A percentile compares a stretch with the other conserved stretches of the same genome.
phyloP scores from a whole-genome alignment of 2,797 vertebrate species.

The Martes flavigula region DNA sequence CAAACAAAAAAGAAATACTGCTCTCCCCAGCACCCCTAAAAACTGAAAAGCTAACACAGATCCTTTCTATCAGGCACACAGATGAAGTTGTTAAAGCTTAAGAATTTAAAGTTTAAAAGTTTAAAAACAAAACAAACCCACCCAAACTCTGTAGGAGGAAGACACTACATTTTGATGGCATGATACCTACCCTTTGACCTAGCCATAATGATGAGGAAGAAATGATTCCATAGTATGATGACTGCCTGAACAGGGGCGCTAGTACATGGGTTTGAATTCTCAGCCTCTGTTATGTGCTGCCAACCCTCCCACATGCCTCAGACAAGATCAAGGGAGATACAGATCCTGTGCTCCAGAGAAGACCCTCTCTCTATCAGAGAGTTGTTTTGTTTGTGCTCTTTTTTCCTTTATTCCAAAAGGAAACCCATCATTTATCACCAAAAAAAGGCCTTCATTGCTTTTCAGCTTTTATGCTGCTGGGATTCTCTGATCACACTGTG shows the following conservation, averaged over 20 bases:
- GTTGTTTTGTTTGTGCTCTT: background rate
- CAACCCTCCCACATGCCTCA: slow-evolving; percentile 28
- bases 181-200: slow-evolving; percentile 1
- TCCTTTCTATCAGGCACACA: background rate
- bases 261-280: background rate
- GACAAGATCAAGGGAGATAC: slow-evolving; percentile 46
- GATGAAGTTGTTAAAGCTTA: slow-evolving; percentile 45
- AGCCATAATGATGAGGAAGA: background rate
- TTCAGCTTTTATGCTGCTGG: slow-evolving; percentile 53
- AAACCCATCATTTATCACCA: slow-evolving; percentile 63
- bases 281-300: background rate
- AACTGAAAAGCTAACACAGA: background rate
- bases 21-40: background rate
- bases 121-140: background rate
- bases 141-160: slow-evolving; percentile 1
- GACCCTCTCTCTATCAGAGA: slow-evolving; percentile 13
- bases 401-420: slow-evolving; percentile 14
- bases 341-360: background rate
- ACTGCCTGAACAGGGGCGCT: background rate
- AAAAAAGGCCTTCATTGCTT: slow-evolving; percentile 51
- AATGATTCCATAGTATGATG: background rate
- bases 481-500: slow-evolving; percentile 75
- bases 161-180: background rate
- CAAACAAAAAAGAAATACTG: background rate
- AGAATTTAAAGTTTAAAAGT: slow-evolving; percentile 63